Evolutionary conservation across 2,888 invertebrate genomes (phyloP), one percentile per base, ranked within the genome.

Genomic region (Strigamia transsilvanica): DNA sequence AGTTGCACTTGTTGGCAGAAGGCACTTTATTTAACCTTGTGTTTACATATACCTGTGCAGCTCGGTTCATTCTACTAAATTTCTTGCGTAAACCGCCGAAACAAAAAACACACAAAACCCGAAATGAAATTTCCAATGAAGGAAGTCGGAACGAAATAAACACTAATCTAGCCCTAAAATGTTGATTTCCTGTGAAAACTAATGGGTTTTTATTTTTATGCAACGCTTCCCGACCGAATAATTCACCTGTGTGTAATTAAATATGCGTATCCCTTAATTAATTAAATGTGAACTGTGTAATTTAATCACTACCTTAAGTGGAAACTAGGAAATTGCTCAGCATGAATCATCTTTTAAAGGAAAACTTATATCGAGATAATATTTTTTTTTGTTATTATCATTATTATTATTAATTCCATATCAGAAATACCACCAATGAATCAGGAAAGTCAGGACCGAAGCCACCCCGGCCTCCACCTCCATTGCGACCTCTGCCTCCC

Each of bases 381-480:
- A 13, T 46, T 13, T 46, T n/a, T 46, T 46, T 46, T 46, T 46
- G 61, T 66, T 66, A 18, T 23, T 23, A 66, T 66, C 23, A n/a
- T 66, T 61, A 61, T 18, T 18, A 12, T 66, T n/a, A n/a, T n/a
- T n/a, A n/a, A n/a, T n/a, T n/a, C n/a, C 27, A 13, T 73, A 32
- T 32, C 32, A 73, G 73, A 73, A 32, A 73, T 27, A 73, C 12
- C 13, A 27, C 32, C 13, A 13, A 73, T 73, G 73, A 73, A 32
- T 27, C 73, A 73, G 23, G 32, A 73, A 32, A 32, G n/a, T 32
- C 73, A 73, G 73, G 80, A 80, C 46, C 80, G 12, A 42, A 51
- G 15, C 81, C 81, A 38, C 61, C 81, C 46, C 81, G 81, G 66
- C 81, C 81, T 66, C 81, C 81, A 13, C 81, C 81, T 73, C 81